Conservation (phyloP, 2,797 vertebrate species). For the Phylloscopus collybita region DNA sequence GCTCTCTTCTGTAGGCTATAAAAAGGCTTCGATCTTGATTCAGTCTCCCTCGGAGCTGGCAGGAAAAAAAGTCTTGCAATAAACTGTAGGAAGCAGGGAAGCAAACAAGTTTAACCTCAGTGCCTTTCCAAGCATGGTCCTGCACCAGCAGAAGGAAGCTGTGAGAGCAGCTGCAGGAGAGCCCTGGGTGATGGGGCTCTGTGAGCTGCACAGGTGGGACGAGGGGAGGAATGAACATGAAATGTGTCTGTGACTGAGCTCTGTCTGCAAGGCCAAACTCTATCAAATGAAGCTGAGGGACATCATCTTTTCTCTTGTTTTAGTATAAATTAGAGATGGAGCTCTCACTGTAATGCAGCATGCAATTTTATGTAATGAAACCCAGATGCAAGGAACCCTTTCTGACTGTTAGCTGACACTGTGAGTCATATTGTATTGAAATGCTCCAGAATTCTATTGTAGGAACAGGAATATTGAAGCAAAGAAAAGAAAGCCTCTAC, state of each 20-base stretch:
- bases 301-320: background rate
- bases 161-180: background rate
- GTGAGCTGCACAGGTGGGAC: background rate
- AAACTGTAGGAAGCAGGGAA: background rate
- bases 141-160: background rate
- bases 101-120: background rate
- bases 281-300: background rate
- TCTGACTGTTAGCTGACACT: background rate
- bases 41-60: background rate
- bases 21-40: background rate
- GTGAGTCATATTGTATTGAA: background rate
- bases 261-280: background rate
- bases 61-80: background rate
- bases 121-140: background rate
- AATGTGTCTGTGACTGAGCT: background rate
- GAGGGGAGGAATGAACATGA: fast-evolving
- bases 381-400: background rate
- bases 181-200: background rate
- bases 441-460: background rate
- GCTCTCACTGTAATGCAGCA: background rate
- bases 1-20: background rate
- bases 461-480: background rate
- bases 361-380: background rate
- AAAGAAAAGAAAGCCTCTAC: background rate
- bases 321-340: background rate